Evolutionary conservation across 2,888 invertebrate genomes (phyloP), one percentile per base, ranked within the genome.

Genomic region (Chelonus formosanus): DNA sequence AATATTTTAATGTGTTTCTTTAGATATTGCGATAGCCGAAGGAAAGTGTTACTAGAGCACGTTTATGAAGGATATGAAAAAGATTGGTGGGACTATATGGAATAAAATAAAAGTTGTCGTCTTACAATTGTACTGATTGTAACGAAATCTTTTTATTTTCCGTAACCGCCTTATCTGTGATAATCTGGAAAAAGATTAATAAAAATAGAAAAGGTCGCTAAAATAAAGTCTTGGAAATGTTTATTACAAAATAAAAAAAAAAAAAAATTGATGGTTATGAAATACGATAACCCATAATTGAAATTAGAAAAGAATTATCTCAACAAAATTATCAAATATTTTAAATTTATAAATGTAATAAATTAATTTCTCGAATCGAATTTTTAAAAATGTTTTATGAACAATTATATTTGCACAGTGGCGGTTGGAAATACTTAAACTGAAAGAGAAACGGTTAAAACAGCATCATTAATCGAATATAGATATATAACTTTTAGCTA

Each of bases 11-110:
- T 40, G 40, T 5, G 7, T 63, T 48, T 60, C 7, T 62, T 67
- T 56, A 97, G 98, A 88, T 99, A 99, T 86, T 99, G 98, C 87
- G 98, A 98, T 86, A 95, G 94, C 85, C 91, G 99, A 79, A 91
- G 98, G 77, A 95, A 96, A 87, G 97, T 96, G 73, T 88, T 99
- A 74, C 87, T 98, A 79, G 96, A 97, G 84, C 98, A 99, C 85
- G 98, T 98, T 60, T 95, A 97, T 85, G 98, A 99, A 88, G 98
- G 98, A 71, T 97, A 98, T 85, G 98, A 98, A 85, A 96, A 95
- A 87, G 97, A 98, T 84, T 93, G 95, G 91, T 98, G 98, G 98
- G 95, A 94, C 81, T 96, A 95, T 85, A 94, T 92, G 86, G 94
- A 95, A 89, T 93, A 90, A 88, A 74, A 67, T 63, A 55, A 58